Percentiles rank a stretch among this genome's conserved stretches.
These are phyloP conservation scores for Telmatherina bonti DNA, from an alignment of 2,797 vertebrate genomes.

Conservation along the genomic window DNA sequence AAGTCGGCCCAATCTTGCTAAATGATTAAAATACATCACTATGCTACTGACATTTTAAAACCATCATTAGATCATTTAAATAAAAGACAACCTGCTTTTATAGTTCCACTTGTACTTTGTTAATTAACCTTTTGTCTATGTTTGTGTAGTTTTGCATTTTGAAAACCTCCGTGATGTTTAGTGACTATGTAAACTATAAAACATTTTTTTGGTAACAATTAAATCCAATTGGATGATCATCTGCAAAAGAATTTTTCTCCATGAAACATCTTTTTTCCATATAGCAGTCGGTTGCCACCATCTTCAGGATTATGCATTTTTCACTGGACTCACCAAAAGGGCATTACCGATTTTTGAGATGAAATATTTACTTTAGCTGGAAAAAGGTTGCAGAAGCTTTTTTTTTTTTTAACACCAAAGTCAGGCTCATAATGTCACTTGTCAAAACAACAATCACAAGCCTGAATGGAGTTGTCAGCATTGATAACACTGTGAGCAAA, in stretches of 20 bases:
- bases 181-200: background rate
- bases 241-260: background rate
- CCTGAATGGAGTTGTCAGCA: background rate
- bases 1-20: background rate
- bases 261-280: background rate
- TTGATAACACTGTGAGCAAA: background rate
- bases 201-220: background rate
- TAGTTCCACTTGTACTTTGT: background rate
- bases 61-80: no score
- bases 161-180: background rate
- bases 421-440: background rate
- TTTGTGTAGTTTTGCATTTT: background rate
- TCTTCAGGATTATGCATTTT: background rate
- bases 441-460: background rate
- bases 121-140: no score
- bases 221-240: background rate
- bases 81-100: no score
- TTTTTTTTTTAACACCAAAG: background rate
- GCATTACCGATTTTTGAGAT: no score
- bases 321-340: background rate
- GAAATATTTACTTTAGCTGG: no score
- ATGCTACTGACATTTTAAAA: background rate
- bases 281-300: background rate
- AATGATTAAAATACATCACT: background rate
- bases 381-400: background rate